Conservation (phyloP, 1,140 invertebrate genomes). For the Ylistrum balloti region DNA sequence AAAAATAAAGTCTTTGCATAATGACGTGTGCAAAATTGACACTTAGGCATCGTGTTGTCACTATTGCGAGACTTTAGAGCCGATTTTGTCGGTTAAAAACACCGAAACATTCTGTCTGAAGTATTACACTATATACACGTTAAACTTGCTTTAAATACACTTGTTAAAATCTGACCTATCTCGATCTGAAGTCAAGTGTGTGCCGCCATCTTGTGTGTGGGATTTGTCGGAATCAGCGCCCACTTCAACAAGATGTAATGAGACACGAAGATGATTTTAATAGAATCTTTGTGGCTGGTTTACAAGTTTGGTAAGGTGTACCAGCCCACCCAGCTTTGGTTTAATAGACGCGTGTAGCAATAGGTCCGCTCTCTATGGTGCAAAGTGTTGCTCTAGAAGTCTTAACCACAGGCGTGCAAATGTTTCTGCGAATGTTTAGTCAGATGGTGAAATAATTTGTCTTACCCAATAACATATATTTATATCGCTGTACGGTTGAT, state of each 20-base stretch:
- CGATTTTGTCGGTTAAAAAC: background rate
- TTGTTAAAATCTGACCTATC: background rate
- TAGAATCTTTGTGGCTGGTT: background rate
- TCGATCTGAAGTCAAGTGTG: background rate
- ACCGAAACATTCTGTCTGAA: background rate
- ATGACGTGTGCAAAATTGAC: too few relatives aligned
- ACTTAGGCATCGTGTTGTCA: too few relatives aligned
- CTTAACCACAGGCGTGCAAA: background rate
- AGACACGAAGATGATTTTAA: background rate
- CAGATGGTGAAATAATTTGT: background rate
- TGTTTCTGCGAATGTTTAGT: background rate
- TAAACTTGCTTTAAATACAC: background rate
- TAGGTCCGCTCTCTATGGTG: background rate
- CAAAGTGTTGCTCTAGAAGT: background rate
- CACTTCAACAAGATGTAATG: background rate
- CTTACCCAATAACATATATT: background rate
- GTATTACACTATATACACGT: background rate
- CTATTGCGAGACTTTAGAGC: too few relatives aligned
- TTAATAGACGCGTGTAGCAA: background rate
- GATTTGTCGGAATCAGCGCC: background rate
- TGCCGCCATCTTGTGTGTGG: background rate
- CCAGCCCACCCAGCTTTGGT: background rate
- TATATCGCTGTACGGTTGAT: background rate
- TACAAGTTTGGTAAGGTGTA: background rate
- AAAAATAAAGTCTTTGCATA: too few relatives aligned